phyloP scores from a whole-genome alignment of 2,888 invertebrate species.

The Mermis nigrescens region DNA sequence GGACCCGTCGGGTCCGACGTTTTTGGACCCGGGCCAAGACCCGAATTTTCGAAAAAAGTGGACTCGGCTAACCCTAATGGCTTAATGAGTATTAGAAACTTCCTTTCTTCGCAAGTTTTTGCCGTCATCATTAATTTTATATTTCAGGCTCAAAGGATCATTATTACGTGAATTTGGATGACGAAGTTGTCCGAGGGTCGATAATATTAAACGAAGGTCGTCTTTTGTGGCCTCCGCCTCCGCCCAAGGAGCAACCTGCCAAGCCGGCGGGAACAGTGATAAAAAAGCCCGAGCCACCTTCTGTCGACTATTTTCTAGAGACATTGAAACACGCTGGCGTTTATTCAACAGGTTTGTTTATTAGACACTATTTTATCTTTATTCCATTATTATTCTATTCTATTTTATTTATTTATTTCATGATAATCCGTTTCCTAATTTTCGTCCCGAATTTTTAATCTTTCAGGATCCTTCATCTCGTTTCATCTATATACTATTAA shows the following conservation, averaged over 20 bases:
- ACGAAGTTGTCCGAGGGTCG: slow-evolving; percentile 66
- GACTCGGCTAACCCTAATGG: too few relatives aligned
- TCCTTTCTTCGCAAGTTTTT: not conserved
- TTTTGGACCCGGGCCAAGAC: too few relatives aligned
- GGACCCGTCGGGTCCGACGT: too few relatives aligned
- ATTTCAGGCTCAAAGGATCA: slow-evolving; percentile 52
- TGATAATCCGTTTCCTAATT: too few relatives aligned
- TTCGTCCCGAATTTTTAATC: too few relatives aligned
- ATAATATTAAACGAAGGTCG: slow-evolving; percentile 55
- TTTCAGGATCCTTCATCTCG: too few relatives aligned
- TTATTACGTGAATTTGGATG: slow-evolving; percentile 56
- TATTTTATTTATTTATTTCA: too few relatives aligned
- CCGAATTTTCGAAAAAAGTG: too few relatives aligned
- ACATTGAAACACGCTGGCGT: slow-evolving; percentile 49
- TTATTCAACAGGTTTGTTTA: slow-evolving; percentile 43
- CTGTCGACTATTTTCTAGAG: slow-evolving; percentile 48
- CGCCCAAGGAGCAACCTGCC: slow-evolving; percentile 38
- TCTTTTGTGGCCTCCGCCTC: slow-evolving; percentile 60
- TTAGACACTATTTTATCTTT: too few relatives aligned
- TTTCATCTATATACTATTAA: too few relatives aligned
- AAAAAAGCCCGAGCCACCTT: slow-evolving; percentile 22
- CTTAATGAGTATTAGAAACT: too few relatives aligned
- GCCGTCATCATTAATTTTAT: slow-evolving; percentile 9
- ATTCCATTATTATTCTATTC: too few relatives aligned
- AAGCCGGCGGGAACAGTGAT: slow-evolving; percentile 13